These are phyloP conservation scores for Alfaro cultratus DNA, from an alignment of 2,797 vertebrate species.

Conservation along the genomic window DNA sequence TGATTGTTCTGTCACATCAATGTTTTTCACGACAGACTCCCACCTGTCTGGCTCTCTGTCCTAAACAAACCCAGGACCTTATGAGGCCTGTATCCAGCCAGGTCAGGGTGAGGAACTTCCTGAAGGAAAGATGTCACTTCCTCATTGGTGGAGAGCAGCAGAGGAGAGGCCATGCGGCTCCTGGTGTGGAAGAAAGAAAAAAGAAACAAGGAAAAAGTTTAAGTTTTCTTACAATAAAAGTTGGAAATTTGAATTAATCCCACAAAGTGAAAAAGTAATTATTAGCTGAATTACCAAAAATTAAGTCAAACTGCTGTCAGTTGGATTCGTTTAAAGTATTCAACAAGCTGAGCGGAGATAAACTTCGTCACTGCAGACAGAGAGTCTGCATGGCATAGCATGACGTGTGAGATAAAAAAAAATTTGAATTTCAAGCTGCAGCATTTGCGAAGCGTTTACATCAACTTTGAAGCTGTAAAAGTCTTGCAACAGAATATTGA, in stretches of 20 bases:
- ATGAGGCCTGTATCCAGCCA: conserved; percentile 52
- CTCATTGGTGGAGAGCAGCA: conserved; percentile 75
- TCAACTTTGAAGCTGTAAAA: background rate
- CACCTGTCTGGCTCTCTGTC: conserved; percentile 78
- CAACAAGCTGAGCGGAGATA: background rate
- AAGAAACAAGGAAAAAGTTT: background rate
- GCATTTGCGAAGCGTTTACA: background rate
- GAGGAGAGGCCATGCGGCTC: conserved; percentile 76
- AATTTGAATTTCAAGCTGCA: background rate
- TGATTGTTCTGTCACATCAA: background rate
- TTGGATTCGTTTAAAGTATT: background rate
- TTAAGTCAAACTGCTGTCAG: background rate
- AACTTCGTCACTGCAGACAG: background rate
- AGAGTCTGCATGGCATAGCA: background rate
- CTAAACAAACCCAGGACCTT: conserved; percentile 86
- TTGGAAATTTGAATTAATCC: background rate
- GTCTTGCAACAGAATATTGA: background rate
- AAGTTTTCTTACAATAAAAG: background rate
- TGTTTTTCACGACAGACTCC: background rate
- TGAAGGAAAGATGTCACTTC: conserved; percentile 87
- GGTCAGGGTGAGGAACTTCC: conserved; percentile 61
- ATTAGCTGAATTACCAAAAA: background rate
- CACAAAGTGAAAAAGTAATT: background rate
- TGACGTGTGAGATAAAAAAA: background rate
- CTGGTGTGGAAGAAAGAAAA: conserved; percentile 47